These are phyloP conservation scores for Eupleurogrammus muticus DNA, from an alignment of 2,797 vertebrate genomes.

Conservation along the genomic window DNA sequence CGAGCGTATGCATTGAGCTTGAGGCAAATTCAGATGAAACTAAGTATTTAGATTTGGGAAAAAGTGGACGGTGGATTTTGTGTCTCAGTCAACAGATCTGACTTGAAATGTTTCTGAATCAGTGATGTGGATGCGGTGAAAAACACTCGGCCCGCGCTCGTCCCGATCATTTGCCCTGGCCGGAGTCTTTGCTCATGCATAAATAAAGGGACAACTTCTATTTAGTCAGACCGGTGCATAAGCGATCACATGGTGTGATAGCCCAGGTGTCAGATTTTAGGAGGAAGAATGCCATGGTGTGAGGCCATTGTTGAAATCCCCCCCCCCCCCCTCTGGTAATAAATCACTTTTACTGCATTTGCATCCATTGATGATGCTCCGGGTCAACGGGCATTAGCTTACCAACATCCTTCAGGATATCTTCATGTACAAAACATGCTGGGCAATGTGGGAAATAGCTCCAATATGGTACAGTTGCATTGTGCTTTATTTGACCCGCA, in stretches of 20 bases:
- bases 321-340: conserved; percentile 5
- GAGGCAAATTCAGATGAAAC: not conserved
- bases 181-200: not conserved
- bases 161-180: not conserved
- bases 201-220: not conserved
- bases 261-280: conserved; percentile 17
- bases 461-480: too few relatives aligned
- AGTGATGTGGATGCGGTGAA: not conserved
- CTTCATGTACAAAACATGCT: conserved; percentile 27
- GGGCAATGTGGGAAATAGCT: too few relatives aligned
- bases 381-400: conserved; percentile 23
- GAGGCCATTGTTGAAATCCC: conserved; percentile 23
- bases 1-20: not conserved
- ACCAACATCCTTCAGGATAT: conserved; percentile 44
- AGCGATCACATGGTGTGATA: not conserved
- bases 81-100: conserved; percentile 1
- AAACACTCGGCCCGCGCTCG: not conserved
- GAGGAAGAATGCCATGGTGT: conserved; percentile 3
- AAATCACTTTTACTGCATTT: conserved; percentile 29
- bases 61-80: conserved; percentile 2
- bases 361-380: conserved; percentile 1
- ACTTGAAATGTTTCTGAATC: conserved; percentile 14
- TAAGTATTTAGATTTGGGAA: not conserved
- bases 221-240: conserved; percentile 3
- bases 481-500: too few relatives aligned